Conservation (phyloP, 2,797 vertebrate genomes). For the Rhinogobio ventralis region DNA sequence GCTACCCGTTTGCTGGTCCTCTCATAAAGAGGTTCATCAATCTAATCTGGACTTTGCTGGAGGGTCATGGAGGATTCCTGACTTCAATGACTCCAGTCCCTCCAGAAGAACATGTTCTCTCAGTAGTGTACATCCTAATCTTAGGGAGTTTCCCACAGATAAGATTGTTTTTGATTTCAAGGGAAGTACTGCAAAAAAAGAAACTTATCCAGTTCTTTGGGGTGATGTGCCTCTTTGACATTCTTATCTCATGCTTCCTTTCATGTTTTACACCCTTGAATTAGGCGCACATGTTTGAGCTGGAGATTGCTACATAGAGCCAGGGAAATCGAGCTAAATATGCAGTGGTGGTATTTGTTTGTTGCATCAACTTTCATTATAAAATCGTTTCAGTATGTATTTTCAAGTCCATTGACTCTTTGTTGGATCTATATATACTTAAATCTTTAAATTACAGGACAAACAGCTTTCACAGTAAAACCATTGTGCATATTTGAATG, state of each 20-base stretch:
- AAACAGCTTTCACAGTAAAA: not conserved
- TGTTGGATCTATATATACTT: not conserved
- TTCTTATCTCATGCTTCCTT: constrained; percentile 27
- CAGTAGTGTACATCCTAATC: not conserved
- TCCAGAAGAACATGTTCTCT: not conserved
- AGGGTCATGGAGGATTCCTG: not conserved
- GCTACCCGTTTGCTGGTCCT: not conserved
- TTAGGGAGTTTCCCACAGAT: constrained; percentile 7
- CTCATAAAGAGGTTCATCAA: not conserved
- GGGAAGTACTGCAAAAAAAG: not conserved
- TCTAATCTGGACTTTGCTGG: not conserved
- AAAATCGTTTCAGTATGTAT: constrained; percentile 15
- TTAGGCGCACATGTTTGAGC: constrained; percentile 7
- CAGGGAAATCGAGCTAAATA: constrained; percentile 1
- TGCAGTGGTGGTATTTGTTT: constrained; percentile 8
- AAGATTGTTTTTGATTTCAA: not conserved
- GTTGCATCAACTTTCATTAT: constrained; percentile 14
- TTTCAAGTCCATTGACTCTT: not conserved
- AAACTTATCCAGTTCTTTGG: constrained; percentile 5
- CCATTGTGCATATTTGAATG: constrained; percentile 14
- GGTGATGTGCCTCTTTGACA: constrained; percentile 7
- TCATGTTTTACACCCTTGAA: not conserved
- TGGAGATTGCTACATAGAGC: not conserved
- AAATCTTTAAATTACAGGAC: not conserved
- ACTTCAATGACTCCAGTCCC: not conserved